These are phyloP conservation scores for Drosophila dunni DNA, from an alignment of 1,140 invertebrate genomes.

Conservation along the genomic window DNA sequence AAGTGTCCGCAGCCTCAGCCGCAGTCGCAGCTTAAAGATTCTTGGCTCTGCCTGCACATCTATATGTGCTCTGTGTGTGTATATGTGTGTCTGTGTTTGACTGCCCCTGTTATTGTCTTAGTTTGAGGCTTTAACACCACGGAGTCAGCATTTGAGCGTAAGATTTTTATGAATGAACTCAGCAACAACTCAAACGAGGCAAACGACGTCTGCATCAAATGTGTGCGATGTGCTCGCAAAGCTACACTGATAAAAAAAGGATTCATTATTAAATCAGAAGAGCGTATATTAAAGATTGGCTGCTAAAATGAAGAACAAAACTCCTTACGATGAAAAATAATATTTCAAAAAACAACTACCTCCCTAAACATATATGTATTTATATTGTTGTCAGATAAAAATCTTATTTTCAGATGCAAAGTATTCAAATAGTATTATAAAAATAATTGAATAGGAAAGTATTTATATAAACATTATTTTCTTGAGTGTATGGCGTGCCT, in stretches of 20 bases:
- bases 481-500: conserved; percentile 43
- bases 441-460: too few species aligned
- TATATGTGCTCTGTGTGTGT: conserved; percentile 11
- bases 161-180: conserved; percentile 75
- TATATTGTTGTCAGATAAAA: too few species aligned
- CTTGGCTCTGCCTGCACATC: conserved; percentile 11
- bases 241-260: neutral
- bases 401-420: too few species aligned
- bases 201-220: conserved; percentile 30
- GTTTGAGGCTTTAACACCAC: conserved; percentile 57
- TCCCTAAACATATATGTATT: too few species aligned
- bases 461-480: too few species aligned
- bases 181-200: conserved; percentile 8
- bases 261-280: too few species aligned
- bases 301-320: too few species aligned
- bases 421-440: too few species aligned
- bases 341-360: too few species aligned
- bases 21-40: conserved; percentile 43
- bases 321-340: too few species aligned
- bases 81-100: conserved; percentile 17
- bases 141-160: conserved; percentile 32
- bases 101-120: conserved; percentile 35
- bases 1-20: conserved; percentile 40
- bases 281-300: too few species aligned
- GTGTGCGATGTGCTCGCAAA: conserved; percentile 43